phyloP scores from a whole-genome alignment of 2,113 vertebrate species.

The Neolamprologus fasciatus region DNA sequence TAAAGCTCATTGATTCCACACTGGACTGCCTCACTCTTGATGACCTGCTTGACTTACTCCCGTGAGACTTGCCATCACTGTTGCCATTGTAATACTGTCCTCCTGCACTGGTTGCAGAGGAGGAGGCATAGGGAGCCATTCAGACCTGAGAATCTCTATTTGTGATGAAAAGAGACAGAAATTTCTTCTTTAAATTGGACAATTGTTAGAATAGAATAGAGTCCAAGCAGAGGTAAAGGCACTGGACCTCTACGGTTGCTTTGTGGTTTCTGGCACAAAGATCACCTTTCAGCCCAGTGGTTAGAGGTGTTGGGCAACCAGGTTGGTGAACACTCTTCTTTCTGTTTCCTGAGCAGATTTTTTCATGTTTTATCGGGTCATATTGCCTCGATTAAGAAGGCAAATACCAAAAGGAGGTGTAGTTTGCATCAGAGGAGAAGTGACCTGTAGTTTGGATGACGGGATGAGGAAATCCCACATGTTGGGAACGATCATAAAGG shows the following conservation, averaged over 20 bases:
- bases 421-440: neutral
- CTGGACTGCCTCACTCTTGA: neutral
- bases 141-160: neutral
- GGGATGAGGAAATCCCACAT: neutral
- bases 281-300: neutral
- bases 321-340: neutral
- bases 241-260: neutral
- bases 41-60: neutral
- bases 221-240: neutral
- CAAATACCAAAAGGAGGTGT: neutral
- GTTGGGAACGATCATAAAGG: neutral
- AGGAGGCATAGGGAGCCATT: neutral
- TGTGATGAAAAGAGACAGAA: neutral
- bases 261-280: neutral
- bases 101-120: neutral
- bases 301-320: neutral
- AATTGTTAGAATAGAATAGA: neutral
- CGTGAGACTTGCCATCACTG: neutral
- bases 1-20: neutral
- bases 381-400: neutral
- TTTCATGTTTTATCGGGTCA: fast-evolving
- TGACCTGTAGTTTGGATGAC: neutral
- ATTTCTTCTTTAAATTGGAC: neutral
- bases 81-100: neutral
- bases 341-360: neutral